Conservation (phyloP, 2,113 vertebrate species). For the Leucopsar rothschildi region DNA sequence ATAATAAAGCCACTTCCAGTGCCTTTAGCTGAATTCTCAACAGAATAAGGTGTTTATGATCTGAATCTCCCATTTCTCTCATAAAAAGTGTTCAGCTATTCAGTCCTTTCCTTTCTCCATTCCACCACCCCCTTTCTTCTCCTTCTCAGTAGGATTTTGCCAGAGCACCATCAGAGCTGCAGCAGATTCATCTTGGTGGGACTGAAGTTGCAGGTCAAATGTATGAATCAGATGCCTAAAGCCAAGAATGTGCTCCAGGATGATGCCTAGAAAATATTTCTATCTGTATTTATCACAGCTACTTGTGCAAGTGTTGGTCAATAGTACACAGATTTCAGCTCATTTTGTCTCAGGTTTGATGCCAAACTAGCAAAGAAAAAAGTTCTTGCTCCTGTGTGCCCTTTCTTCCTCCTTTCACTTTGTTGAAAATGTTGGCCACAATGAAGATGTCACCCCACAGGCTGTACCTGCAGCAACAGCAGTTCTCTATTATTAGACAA, state of each 20-base stretch:
- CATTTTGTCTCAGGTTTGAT: neutral
- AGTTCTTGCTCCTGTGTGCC: neutral
- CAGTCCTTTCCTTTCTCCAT: neutral
- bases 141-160: neutral
- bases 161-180: neutral
- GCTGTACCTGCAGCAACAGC: neutral
- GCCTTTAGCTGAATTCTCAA: neutral
- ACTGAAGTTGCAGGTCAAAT: neutral
- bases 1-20: neutral
- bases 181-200: neutral
- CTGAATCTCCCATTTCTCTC: neutral
- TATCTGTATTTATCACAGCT: neutral
- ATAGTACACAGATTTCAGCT: neutral
- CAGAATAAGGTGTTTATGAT: neutral
- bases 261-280: neutral
- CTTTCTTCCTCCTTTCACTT: neutral
- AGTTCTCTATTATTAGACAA: neutral
- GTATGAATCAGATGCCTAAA: neutral
- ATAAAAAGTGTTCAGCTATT: neutral
- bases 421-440: neutral
- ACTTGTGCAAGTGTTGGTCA: neutral
- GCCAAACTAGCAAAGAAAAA: neutral
- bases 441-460: neutral
- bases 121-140: accelerated
- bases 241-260: neutral